Base-by-base conservation (phyloP, 2,113 vertebrate species). In the Oncorhynchus clarkii region DNA sequence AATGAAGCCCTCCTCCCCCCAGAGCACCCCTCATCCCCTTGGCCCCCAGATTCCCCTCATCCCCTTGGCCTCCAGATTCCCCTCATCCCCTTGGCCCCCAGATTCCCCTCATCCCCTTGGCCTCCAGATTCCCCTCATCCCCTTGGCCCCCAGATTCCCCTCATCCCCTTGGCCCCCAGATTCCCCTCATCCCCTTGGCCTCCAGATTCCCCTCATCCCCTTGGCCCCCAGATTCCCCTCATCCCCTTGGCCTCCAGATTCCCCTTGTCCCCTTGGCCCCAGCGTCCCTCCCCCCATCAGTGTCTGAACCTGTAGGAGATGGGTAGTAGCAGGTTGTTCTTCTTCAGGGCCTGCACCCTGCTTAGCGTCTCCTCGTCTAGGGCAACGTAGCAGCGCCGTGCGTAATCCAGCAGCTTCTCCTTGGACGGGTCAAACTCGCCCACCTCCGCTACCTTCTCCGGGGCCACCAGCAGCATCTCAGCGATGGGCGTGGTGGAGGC, bases 401-500 rank as follows among this genome's bases (percentile, higher is more conserved):
- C 96, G 14, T 96, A 97, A 81, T 97, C 96, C 12, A 97, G 91
- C 74, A 97, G 90, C 79, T 96, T 95, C 82, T 97, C 96, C 85
- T 96, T 96, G 71, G 95, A 95, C 0, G 95, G 93, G 82, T 97
- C 96, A 18, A 96, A 96, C 88, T 96, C 94, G 0, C 96, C 96
- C 76, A 96, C 95, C 81, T 96, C 94, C 0, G 93, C 94, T 86
- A 96, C 88, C 88, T 96, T 96, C 87, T 96, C 96, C 0, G 96
- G 96, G 0, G 96, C 95, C 64, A 96, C 95, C 0, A 97, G 91
- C 12, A 95, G 92, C 80, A 97, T 89, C 93, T 97, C 96, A 0
- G 95, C 96, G 1, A 97, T 97, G 57, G 96, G 96, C 0, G 95
- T 96, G 71, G 95, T 97, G 71, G 96, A 94, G 3, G 95, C 95